Conservation (phyloP, 2,113 vertebrate genomes). For the Zosterops japonicus region DNA sequence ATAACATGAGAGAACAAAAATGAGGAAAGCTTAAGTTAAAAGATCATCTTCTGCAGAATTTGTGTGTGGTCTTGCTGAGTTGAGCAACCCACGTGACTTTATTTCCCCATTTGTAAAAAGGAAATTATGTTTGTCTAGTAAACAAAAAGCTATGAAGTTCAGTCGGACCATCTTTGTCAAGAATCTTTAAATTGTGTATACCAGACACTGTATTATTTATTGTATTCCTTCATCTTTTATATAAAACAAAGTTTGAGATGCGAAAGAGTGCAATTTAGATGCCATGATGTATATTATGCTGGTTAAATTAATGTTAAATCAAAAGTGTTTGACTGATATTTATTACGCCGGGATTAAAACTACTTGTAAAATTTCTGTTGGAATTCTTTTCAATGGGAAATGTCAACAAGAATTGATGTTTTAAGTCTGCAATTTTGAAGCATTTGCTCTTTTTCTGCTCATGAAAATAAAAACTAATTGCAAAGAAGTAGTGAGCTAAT, state of each 20-base stretch:
- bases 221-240: not conserved
- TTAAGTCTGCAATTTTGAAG: not conserved
- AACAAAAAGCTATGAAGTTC: not conserved
- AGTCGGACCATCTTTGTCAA: not conserved
- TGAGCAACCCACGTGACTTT: not conserved
- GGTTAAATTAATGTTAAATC: not conserved
- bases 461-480: not conserved
- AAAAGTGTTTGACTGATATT: not conserved
- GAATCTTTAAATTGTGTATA: not conserved
- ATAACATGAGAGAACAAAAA: not conserved
- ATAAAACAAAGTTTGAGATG: not conserved
- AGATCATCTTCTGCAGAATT: not conserved
- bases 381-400: not conserved
- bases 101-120: not conserved
- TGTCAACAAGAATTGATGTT: not conserved
- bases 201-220: not conserved
- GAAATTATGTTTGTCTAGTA: not conserved
- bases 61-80: not conserved
- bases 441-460: not conserved
- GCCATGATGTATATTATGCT: not conserved
- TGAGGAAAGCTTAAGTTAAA: not conserved
- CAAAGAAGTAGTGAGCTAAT: not conserved
- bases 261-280: not conserved
- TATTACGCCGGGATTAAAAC: not conserved
- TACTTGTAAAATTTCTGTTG: not conserved